phyloP scores from a whole-genome alignment of 2,888 invertebrate genomes.

The Sesia apiformis region DNA sequence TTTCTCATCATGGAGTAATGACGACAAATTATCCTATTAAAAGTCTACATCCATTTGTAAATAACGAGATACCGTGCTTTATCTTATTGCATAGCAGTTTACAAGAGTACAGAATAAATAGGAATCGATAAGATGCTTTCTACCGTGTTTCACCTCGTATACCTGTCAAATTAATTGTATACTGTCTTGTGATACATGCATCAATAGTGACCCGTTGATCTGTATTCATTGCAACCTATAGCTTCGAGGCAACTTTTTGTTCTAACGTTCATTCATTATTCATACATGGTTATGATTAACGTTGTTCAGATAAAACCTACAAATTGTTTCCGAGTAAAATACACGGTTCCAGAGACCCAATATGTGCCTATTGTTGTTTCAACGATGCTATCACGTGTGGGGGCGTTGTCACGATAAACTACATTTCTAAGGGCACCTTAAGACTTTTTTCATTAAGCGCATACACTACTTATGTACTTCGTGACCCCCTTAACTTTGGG shows the following conservation, averaged over 20 bases:
- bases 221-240: constrained; percentile 6
- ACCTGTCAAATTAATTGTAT: neutral
- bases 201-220: constrained; percentile 4
- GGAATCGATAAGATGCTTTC: constrained; percentile 1
- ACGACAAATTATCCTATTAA: constrained; percentile 46
- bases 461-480: constrained; percentile 25
- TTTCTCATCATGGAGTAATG: constrained; percentile 39
- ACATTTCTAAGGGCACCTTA: constrained; percentile 22
- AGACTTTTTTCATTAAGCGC: constrained; percentile 25
- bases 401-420: constrained; percentile 50
- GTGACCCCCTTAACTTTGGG: constrained; percentile 29
- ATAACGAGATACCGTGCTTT: constrained; percentile 16
- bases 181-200: neutral
- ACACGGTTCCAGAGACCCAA: constrained; percentile 35
- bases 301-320: constrained; percentile 19
- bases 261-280: constrained; percentile 7
- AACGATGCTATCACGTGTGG: constrained; percentile 49
- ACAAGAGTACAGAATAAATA: neutral
- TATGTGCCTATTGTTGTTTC: constrained; percentile 32
- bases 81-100: constrained; percentile 7
- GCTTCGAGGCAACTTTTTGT: constrained; percentile 7
- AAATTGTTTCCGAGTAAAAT: constrained; percentile 32
- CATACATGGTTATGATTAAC: constrained; percentile 18
- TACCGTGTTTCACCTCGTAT: neutral
- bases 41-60: constrained; percentile 8